These are phyloP conservation scores for Phenganax marumi DNA, from an alignment of 92 coral and sea anemone genomes.

Conservation along the genomic window DNA sequence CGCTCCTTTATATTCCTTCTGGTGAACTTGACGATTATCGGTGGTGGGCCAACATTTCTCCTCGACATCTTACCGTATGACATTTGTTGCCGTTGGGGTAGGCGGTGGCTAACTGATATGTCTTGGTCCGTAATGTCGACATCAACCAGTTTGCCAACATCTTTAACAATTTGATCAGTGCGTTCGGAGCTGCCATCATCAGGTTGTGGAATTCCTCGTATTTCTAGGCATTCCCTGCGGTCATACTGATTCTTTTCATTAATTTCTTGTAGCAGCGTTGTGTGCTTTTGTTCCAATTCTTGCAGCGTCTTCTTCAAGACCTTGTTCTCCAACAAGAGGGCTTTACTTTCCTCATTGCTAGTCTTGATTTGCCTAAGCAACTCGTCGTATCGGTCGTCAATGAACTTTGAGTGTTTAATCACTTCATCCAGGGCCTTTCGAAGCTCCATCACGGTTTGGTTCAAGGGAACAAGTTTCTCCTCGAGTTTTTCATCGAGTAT, in stretches of 20 bases:
- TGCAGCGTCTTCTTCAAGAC: slow-evolving; percentile 29
- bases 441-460: slow-evolving; percentile 38
- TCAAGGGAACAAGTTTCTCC: slow-evolving; percentile 28
- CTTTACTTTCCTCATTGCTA: slow-evolving; percentile 39
- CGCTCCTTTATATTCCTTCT: slow-evolving; percentile 15
- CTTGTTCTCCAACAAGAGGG: slow-evolving; percentile 38
- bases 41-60: not conserved
- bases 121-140: slow-evolving; percentile 16
- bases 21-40: slow-evolving; percentile 24
- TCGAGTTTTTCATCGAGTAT: slow-evolving; percentile 35
- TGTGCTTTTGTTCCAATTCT: slow-evolving; percentile 19
- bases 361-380: slow-evolving; percentile 13
- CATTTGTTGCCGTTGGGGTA: slow-evolving; percentile 13
- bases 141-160: slow-evolving; percentile 33
- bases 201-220: slow-evolving; percentile 23
- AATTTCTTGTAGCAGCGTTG: slow-evolving; percentile 19
- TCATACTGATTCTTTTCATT: slow-evolving; percentile 31
- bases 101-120: slow-evolving; percentile 28
- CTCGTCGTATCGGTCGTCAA: slow-evolving; percentile 38
- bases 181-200: not conserved
- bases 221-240: slow-evolving; percentile 30
- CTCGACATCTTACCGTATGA: too few species aligned
- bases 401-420: slow-evolving; percentile 20
- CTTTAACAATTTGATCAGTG: slow-evolving; percentile 22
- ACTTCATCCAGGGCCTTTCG: slow-evolving; percentile 28